A percentile compares a stretch with the other conserved stretches of the same genome.
phyloP scores from a whole-genome alignment of 2,113 vertebrate species.

The Microcebus ravelobensis region DNA sequence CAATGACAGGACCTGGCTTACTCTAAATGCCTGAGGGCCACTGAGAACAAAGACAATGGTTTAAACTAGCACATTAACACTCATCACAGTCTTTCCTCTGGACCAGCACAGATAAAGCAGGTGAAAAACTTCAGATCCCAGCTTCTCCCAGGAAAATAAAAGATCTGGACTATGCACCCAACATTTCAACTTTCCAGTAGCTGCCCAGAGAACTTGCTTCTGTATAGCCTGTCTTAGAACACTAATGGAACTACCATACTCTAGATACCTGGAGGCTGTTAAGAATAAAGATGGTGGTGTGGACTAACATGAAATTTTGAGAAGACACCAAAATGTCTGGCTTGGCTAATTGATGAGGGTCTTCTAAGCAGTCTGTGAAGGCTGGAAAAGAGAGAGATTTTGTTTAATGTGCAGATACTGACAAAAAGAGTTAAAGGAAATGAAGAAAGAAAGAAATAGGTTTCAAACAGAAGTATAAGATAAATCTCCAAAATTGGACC shows the following conservation, averaged over 20 bases:
- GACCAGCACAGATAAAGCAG: not conserved
- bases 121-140: not conserved
- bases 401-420: not conserved
- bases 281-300: not conserved
- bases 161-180: not conserved
- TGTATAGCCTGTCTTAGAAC: not conserved
- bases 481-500: not conserved
- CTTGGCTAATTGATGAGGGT: not conserved
- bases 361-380: not conserved
- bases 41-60: not conserved
- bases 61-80: not conserved
- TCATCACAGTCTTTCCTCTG: not conserved
- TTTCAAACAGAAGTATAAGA: not conserved
- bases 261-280: not conserved
- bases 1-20: not conserved
- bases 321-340: not conserved
- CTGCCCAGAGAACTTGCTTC: not conserved
- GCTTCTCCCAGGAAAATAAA: not conserved
- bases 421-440: not conserved
- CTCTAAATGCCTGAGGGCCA: not conserved
- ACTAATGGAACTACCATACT: not conserved
- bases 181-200: not conserved
- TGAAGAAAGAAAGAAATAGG: not conserved
- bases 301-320: not conserved
- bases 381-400: not conserved